These are phyloP conservation scores for Acinonyx jubatus DNA, from an alignment of 2,113 vertebrate species.

Conservation along the genomic window DNA sequence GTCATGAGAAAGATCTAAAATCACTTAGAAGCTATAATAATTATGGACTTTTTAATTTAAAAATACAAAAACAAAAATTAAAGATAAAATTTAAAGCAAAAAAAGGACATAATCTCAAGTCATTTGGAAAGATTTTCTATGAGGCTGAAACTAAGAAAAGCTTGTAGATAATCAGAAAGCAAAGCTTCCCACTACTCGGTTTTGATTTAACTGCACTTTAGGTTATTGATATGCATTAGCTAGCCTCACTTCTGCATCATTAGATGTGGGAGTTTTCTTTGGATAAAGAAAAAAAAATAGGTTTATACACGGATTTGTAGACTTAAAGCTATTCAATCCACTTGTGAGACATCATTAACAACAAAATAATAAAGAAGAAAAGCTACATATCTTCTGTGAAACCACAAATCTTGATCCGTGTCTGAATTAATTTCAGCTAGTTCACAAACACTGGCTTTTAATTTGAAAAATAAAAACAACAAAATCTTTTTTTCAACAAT, in stretches of 20 bases:
- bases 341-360: not conserved
- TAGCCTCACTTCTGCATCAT: not conserved
- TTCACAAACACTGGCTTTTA: not conserved
- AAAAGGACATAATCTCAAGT: not conserved
- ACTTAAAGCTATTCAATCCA: not conserved
- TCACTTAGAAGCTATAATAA: not conserved
- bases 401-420: not conserved
- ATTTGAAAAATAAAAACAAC: constrained; percentile 34
- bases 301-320: not conserved
- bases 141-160: constrained; percentile 14
- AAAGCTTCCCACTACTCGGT: not conserved
- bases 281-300: not conserved
- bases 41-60: not conserved
- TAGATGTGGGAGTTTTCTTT: not conserved
- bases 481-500: not conserved
- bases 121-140: not conserved
- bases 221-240: not conserved
- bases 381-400: not conserved
- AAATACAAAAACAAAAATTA: not conserved
- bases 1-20: not conserved
- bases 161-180: not conserved
- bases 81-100: not conserved
- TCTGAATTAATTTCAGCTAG: constrained; percentile 32
- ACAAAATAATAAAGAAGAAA: not conserved
- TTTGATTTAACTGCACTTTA: constrained; percentile 7